A percentile compares a stretch with the other conserved stretches of the same genome.
Evolutionary conservation across 2,888 invertebrate species (phyloP).

Genomic region (Dendrolimus houi): DNA sequence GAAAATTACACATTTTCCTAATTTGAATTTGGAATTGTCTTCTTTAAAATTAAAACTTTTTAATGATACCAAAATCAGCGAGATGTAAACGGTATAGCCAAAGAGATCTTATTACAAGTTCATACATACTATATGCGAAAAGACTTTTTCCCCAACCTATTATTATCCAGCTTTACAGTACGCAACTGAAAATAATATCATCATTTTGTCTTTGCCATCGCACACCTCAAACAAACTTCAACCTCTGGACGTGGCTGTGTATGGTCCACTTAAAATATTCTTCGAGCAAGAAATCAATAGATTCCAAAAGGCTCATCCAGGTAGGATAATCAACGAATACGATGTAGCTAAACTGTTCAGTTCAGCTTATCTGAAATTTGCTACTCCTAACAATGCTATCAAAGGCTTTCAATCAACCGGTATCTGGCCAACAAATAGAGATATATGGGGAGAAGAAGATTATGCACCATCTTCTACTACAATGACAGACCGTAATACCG

Average conservation of each 20-base stretch:
- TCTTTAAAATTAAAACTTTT: no score
- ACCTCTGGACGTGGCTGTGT: conserved; percentile 28
- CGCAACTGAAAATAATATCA: conserved; percentile 17
- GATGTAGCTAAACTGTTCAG: conserved; percentile 22
- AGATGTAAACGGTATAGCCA: no score
- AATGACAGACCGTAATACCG: no score
- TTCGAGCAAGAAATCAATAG: conserved; percentile 22
- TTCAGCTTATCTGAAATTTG: conserved; percentile 20
- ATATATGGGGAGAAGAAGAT: conserved; percentile 12
- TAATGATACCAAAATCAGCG: no score
- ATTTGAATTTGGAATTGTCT: no score
- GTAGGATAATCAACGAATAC: conserved; percentile 22
- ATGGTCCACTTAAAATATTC: conserved; percentile 24
- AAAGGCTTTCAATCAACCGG: conserved; percentile 14
- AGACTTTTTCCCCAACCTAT: no score
- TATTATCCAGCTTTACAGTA: conserved; percentile 24
- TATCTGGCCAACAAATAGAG: conserved; percentile 12
- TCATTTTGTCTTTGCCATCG: conserved; percentile 10
- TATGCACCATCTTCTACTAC: conserved; percentile 9
- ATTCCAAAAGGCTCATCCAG: conserved; percentile 24
- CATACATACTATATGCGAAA: no score
- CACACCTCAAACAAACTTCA: conserved; percentile 21
- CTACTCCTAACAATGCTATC: conserved; percentile 14
- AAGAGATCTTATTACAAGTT: no score
- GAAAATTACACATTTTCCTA: no score